Percentiles rank a stretch among this genome's conserved stretches.
These are phyloP conservation scores for Oophaga pumilio DNA, from an alignment of 2,113 vertebrate species.

Conservation along the genomic window DNA sequence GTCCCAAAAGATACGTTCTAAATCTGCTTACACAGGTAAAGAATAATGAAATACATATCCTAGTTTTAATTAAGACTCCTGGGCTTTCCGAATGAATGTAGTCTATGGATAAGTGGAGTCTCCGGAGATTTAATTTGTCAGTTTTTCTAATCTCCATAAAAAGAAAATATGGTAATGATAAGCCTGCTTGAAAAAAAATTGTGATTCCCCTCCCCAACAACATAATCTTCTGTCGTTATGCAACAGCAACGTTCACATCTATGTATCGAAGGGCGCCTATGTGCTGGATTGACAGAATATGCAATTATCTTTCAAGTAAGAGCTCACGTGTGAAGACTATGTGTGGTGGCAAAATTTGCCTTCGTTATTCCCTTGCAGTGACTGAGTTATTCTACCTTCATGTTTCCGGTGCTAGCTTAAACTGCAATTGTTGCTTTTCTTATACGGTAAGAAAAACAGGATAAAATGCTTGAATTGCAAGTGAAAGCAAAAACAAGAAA, in stretches of 20 bases:
- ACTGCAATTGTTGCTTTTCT: not conserved
- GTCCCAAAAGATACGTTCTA: conserved; percentile 66
- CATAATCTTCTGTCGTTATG: conserved; percentile 56
- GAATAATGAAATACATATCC: conserved; percentile 70
- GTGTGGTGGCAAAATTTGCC: not conserved
- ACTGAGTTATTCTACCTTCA: conserved; percentile 2
- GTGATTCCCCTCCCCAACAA: conserved; percentile 35
- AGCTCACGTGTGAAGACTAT: not conserved
- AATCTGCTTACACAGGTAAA: conserved; percentile 70
- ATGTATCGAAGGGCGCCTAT: conserved; percentile 39
- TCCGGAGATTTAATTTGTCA: conserved; percentile 69
- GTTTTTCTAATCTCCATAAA: conserved; percentile 71
- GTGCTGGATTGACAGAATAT: conserved; percentile 41
- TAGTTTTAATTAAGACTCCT: conserved; percentile 73
- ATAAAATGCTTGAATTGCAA: not conserved
- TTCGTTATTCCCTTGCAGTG: not conserved
- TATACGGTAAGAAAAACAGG: not conserved
- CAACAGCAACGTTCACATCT: conserved; percentile 58
- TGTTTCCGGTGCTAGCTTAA: not conserved
- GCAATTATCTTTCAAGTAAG: conserved; percentile 44
- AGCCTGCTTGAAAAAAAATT: conserved; percentile 40
- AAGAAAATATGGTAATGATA: conserved; percentile 64
- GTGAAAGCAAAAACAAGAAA: not conserved
- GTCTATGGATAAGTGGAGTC: conserved; percentile 59
- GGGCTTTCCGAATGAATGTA: conserved; percentile 61